Percentiles rank a stretch among this genome's conserved stretches.
These are phyloP conservation scores for Bradypodion ventrale DNA, from an alignment of 2,797 vertebrate species.

Conservation along the genomic window DNA sequence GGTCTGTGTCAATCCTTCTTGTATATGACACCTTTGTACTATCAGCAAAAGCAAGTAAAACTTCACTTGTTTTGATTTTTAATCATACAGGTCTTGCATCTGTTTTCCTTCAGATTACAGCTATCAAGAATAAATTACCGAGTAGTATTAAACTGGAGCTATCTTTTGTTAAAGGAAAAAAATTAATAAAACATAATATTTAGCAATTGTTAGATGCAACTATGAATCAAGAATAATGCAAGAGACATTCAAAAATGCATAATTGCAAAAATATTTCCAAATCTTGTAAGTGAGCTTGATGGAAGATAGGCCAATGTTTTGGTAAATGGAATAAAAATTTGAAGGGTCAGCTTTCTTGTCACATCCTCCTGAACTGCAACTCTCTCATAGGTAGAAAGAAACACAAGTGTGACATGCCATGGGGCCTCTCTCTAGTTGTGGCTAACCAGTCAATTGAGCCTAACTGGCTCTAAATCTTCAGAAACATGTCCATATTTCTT, in stretches of 20 bases:
- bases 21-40: conserved; percentile 86
- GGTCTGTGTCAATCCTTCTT: conserved; percentile 89
- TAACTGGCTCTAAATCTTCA: conserved; percentile 1
- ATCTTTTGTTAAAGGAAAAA: conserved; percentile 44
- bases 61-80: conserved; percentile 66
- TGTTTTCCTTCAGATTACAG: conserved; percentile 79
- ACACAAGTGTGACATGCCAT: not conserved
- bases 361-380: not conserved
- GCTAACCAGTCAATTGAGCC: not conserved
- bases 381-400: not conserved
- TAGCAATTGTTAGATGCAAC: conserved; percentile 52
- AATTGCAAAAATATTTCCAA: conserved; percentile 46
- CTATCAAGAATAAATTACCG: conserved; percentile 79
- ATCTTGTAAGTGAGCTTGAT: not conserved
- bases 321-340: not conserved
- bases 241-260: conserved; percentile 54
- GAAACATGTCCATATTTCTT: not conserved
- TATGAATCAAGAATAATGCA: conserved; percentile 50
- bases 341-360: not conserved
- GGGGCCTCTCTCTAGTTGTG: not conserved
- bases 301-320: not conserved
- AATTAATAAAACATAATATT: conserved; percentile 25
- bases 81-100: conserved; percentile 72
- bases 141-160: conserved; percentile 66
- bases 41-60: conserved; percentile 81